These are phyloP conservation scores for Theristicus caerulescens DNA, from an alignment of 2,113 vertebrate species.

Conservation along the genomic window DNA sequence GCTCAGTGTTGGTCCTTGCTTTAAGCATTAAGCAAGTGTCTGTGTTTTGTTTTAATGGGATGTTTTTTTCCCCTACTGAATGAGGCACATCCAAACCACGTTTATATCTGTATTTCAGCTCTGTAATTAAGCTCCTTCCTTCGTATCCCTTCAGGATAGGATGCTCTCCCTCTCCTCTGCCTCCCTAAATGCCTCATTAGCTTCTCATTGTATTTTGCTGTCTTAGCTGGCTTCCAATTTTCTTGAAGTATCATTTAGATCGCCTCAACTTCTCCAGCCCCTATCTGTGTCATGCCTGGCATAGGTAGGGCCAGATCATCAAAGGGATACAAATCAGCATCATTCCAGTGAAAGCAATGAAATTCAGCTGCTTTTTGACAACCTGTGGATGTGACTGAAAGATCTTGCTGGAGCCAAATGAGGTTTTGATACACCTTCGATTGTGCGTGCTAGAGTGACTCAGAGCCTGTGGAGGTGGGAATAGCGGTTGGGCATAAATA, in stretches of 20 bases:
- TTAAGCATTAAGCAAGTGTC: not conserved
- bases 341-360: not conserved
- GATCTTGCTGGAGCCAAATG: not conserved
- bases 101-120: not conserved
- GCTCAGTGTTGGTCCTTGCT: not conserved
- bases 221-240: not conserved
- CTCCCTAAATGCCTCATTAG: not conserved
- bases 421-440: not conserved
- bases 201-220: not conserved
- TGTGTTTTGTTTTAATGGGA: not conserved
- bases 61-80: not conserved
- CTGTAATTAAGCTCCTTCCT: not conserved
- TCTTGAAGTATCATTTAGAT: not conserved
- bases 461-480: not conserved
- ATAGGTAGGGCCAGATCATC: not conserved
- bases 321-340: not conserved
- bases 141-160: rapidly evolving
- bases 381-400: not conserved
- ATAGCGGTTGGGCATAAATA: not conserved
- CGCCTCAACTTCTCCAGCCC: not conserved
- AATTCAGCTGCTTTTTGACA: not conserved
- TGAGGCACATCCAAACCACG: not conserved
- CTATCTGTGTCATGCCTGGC: not conserved
- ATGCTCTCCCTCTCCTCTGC: not conserved
- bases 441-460: not conserved